Conservation (phyloP, 2,888 invertebrate species). For the Heliconius ismenius region DNA sequence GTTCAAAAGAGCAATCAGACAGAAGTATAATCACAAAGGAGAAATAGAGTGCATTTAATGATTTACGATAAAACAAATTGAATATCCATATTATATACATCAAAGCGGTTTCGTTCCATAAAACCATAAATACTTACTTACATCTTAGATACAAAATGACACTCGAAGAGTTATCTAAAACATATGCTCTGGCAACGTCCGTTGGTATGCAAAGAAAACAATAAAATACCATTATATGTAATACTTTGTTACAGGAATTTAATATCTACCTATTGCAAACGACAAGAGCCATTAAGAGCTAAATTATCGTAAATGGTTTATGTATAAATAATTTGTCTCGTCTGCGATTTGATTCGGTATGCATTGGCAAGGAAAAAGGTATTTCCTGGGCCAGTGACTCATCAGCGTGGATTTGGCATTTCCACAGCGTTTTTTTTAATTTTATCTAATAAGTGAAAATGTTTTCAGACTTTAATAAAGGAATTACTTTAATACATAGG, state of each 20-base stretch:
- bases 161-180: constrained; percentile 26
- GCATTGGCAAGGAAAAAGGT: constrained; percentile 60
- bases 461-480: neutral
- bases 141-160: constrained; percentile 5
- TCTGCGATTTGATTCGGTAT: constrained; percentile 34
- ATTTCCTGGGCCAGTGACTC: constrained; percentile 68
- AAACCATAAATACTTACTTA: constrained; percentile 13
- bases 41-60: constrained; percentile 15
- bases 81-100: constrained; percentile 12
- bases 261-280: neutral
- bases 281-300: constrained; percentile 18
- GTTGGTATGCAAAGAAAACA: constrained; percentile 5
- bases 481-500: neutral
- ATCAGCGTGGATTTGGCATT: constrained; percentile 43
- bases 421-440: constrained; percentile 4
- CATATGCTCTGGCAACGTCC: constrained; percentile 24
- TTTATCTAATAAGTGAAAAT: neutral
- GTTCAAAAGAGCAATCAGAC: neutral
- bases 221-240: neutral
- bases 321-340: constrained; percentile 29
- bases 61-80: constrained; percentile 35
- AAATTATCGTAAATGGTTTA: constrained; percentile 26
- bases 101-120: constrained; percentile 27
- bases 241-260: constrained; percentile 20
- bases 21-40: neutral